These are phyloP conservation scores for Leptonema lineaticorne DNA, from an alignment of 1,140 invertebrate species.

Conservation along the genomic window DNA sequence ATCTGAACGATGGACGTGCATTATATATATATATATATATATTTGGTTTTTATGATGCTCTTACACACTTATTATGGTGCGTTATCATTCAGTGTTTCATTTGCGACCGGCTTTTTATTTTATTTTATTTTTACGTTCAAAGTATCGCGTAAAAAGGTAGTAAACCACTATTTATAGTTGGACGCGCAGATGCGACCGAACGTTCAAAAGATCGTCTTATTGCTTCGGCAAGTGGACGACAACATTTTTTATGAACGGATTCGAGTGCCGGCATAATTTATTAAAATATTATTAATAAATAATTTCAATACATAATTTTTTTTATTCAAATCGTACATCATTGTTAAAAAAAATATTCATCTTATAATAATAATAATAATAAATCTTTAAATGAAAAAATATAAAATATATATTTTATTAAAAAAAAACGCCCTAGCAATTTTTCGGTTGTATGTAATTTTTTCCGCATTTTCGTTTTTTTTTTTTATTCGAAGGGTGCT, in stretches of 20 bases:
- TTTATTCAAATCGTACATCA: no score
- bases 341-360: no score
- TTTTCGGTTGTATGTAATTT: background rate
- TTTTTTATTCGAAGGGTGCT: background rate
- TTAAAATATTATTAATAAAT: no score
- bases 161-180: slow-evolving; percentile 42
- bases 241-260: slow-evolving; percentile 6
- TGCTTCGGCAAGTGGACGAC: background rate
- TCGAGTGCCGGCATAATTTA: no score
- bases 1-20: background rate
- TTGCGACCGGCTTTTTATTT: slow-evolving; percentile 22
- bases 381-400: no score
- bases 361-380: no score
- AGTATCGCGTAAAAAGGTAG: slow-evolving; percentile 40
- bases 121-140: slow-evolving; percentile 41
- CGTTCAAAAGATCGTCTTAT: no score
- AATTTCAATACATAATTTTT: no score
- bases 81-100: slow-evolving; percentile 41
- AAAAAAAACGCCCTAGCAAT: background rate
- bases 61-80: slow-evolving; percentile 39
- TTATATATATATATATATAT: background rate
- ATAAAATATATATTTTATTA: no score
- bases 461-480: background rate
- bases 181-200: slow-evolving; percentile 18
- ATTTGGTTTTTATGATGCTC: slow-evolving; percentile 37